phyloP scores from a whole-genome alignment of 2,797 vertebrate genomes.

The Columba guinea region DNA sequence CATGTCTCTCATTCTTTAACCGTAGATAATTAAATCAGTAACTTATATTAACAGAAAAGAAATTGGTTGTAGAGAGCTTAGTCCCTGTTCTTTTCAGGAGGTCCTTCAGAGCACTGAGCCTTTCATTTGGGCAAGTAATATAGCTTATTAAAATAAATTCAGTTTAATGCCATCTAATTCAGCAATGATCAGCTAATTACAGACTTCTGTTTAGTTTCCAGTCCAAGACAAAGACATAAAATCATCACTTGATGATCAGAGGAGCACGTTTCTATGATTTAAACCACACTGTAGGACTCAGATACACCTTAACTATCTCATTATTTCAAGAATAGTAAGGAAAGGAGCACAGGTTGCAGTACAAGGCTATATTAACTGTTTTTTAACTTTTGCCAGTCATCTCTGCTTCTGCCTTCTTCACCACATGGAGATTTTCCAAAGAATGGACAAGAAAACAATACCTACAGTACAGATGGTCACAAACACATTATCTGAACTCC shows the following conservation, averaged over 20 bases:
- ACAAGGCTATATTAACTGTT: not conserved
- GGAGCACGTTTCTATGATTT: not conserved
- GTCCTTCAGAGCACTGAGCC: conserved; percentile 1
- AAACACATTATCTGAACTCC: not conserved
- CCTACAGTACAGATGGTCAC: not conserved
- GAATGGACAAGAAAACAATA: not conserved
- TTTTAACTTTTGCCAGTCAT: not conserved
- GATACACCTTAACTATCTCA: not conserved
- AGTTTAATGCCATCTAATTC: conserved; percentile 44
- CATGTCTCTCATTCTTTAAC: not conserved
- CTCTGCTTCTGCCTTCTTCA: not conserved
- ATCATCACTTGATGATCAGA: not conserved
- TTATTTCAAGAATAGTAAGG: not conserved
- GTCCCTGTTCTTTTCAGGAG: not conserved
- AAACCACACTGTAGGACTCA: not conserved
- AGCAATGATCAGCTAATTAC: conserved; percentile 51
- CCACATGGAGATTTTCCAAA: not conserved
- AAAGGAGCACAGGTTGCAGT: not conserved
- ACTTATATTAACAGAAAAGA: not conserved
- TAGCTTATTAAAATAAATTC: conserved; percentile 47
- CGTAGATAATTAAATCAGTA: conserved; percentile 9
- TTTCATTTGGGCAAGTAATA: conserved; percentile 33
- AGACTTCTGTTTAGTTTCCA: conserved; percentile 4
- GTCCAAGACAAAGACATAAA: not conserved
- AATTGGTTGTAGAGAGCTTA: not conserved